Base-by-base conservation (phyloP, 2,888 invertebrate genomes). In the Hydropsyche betteni region DNA sequence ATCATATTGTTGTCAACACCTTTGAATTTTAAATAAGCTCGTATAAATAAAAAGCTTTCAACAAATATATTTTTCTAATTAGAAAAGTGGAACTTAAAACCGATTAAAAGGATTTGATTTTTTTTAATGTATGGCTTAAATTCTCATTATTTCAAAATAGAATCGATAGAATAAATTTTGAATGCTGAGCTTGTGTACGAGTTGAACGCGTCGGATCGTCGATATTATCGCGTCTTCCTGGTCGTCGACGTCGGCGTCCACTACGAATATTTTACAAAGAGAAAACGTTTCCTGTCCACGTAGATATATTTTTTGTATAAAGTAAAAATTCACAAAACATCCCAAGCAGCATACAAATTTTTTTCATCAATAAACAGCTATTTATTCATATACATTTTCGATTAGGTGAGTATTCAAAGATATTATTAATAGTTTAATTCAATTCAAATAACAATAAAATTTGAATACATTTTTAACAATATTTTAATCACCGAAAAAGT, bases 251-350 rank as follows among this genome's bases (percentile, higher is more conserved):
- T 74, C 76, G 76, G 24, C 16, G 16, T 58, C 14, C 44, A 44
- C 75, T 44, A 8, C 74, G 69, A 77, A 74, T 77, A 72, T 72
- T 76, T 77, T 74, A 76, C 55, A 74, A 76, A 76, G 71, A 76
- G 50, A 24, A 33, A 64, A 71, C 33, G 76, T 71, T 77, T 77
- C 77, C 77, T 77, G 76, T 53, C 53, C 58, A 24, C 44, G 16
- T 58, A 53, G 16, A 53, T 53, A 58, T 4, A 14, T 24, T 58
- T 24, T 16, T 1, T 16, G n/a, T 16, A 16, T 8, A 58, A 58
- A 16, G 4, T 14, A 16, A 58, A 58, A 58, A 58, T 58, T 5
- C n/a, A 14, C 8, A 24, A 53, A 53, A 53, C 12, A 16, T 53
- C 16, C 16, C n/a, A n/a, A 51, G 3, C 53, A 12, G 53, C 5